Evolutionary conservation across 2,888 invertebrate genomes (phyloP).

Genomic region (Drosophila colorata): DNA sequence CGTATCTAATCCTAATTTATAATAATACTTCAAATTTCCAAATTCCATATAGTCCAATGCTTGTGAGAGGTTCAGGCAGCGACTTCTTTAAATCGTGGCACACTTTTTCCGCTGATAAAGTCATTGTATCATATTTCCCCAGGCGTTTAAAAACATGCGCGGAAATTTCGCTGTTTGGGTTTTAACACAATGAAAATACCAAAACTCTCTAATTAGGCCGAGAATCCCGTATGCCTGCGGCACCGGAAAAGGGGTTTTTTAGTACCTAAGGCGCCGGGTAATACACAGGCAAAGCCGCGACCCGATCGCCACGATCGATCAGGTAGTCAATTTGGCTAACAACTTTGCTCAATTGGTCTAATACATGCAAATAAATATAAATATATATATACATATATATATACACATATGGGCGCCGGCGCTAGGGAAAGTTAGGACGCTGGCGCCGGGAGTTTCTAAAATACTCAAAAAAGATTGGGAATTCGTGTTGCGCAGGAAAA

Average conservation of each 20-base stretch:
- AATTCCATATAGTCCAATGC: not conserved
- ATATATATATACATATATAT: not conserved
- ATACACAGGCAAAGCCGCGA: constrained; percentile 30
- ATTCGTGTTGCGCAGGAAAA: constrained; percentile 54
- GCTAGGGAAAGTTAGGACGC: constrained; percentile 57
- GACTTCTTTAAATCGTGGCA: constrained; percentile 15
- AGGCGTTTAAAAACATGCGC: constrained; percentile 40
- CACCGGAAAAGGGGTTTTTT: constrained; percentile 80
- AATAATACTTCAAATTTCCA: not conserved
- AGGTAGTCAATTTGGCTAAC: constrained; percentile 44
- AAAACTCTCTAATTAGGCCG: constrained; percentile 74
- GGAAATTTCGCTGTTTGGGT: constrained; percentile 75
- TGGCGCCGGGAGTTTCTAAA: constrained; percentile 72
- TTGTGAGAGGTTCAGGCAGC: constrained; percentile 1
- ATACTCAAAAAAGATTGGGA: constrained; percentile 40
- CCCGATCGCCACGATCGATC: constrained; percentile 6
- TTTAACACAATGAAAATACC: constrained; percentile 81
- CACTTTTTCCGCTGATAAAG: constrained; percentile 39
- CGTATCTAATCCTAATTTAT: constrained; percentile 5
- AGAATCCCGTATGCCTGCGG: constrained; percentile 30
- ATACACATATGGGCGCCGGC: constrained; percentile 66
- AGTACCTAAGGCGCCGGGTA: constrained; percentile 75
- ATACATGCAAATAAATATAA: not conserved
- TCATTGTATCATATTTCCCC: constrained; percentile 36
- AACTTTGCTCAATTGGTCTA: constrained; percentile 62